phyloP scores from a whole-genome alignment of 2,113 vertebrate genomes.

The Monopterus albus region DNA sequence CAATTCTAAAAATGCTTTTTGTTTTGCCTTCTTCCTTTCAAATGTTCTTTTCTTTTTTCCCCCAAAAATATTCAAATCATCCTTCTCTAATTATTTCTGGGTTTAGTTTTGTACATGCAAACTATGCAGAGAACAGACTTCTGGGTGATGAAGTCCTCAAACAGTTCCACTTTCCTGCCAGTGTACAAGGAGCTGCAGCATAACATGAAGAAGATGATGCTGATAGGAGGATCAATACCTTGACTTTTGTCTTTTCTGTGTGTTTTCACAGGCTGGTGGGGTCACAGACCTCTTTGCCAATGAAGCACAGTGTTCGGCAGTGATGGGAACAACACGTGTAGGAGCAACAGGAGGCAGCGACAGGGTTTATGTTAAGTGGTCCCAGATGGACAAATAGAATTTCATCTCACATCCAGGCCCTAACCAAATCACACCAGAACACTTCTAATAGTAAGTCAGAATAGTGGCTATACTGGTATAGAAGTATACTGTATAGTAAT shows the following conservation, averaged over 20 bases:
- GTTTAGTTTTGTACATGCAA: neutral
- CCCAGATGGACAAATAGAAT: neutral
- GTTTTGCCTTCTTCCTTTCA: no score
- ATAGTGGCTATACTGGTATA: no score
- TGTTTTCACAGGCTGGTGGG: slow-evolving; percentile 44
- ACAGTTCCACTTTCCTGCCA: neutral
- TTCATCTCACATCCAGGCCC: neutral
- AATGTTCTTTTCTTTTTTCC: no score
- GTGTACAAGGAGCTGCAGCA: neutral
- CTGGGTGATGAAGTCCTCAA: slow-evolving; percentile 43
- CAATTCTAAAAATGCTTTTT: no score
- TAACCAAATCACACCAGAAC: neutral
- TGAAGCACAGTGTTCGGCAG: slow-evolving; percentile 11
- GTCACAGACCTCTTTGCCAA: slow-evolving; percentile 50
- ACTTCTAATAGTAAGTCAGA: no score
- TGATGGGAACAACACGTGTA: slow-evolving; percentile 59
- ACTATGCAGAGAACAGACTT: neutral
- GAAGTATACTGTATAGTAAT: no score
- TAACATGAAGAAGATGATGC: neutral
- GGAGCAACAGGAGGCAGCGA: slow-evolving; percentile 27
- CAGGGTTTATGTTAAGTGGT: neutral
- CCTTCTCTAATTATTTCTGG: neutral
- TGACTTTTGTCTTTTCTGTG: slow-evolving; percentile 6
- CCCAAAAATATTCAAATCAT: neutral
- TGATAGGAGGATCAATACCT: neutral